These are phyloP conservation scores for Alligator sinensis DNA, from an alignment of 2,113 vertebrate species.

Conservation along the genomic window DNA sequence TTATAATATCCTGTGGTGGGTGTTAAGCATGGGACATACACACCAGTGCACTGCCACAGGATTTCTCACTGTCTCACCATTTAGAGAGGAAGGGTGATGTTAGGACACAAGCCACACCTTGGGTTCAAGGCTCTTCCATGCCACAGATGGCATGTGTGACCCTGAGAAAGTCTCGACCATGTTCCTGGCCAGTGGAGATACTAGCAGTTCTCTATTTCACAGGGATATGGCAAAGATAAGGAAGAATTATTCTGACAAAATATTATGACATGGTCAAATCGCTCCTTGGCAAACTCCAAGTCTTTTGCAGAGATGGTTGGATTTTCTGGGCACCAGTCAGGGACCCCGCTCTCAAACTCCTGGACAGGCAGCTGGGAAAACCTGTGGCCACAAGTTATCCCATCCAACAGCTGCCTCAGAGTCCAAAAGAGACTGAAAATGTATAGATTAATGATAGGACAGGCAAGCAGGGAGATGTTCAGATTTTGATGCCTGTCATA, in stretches of 20 bases:
- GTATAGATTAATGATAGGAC: background rate
- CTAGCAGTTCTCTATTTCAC: too few relatives aligned
- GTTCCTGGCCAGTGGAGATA: too few relatives aligned
- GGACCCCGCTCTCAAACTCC: background rate
- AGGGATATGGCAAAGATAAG: too few relatives aligned
- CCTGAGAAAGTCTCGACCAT: too few relatives aligned
- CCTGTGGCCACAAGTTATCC: background rate
- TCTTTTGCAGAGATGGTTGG: background rate
- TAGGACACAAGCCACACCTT: too few relatives aligned
- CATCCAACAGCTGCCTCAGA: background rate
- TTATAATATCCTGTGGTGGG: background rate
- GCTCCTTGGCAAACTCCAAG: background rate
- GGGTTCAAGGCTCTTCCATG: too few relatives aligned
- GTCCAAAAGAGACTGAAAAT: background rate
- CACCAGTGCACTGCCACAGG: background rate
- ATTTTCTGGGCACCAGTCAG: background rate
- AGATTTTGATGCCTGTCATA: background rate
- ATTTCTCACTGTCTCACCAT: background rate
- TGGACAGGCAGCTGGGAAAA: background rate
- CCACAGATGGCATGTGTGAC: too few relatives aligned
- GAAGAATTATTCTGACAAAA: too few relatives aligned
- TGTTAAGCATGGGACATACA: background rate
- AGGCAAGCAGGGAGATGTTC: conserved; percentile 10
- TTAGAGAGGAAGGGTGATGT: background rate
- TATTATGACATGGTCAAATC: background rate